phyloP scores from a whole-genome alignment of 2,888 invertebrate genomes.

The Rhagonycha fulva region DNA sequence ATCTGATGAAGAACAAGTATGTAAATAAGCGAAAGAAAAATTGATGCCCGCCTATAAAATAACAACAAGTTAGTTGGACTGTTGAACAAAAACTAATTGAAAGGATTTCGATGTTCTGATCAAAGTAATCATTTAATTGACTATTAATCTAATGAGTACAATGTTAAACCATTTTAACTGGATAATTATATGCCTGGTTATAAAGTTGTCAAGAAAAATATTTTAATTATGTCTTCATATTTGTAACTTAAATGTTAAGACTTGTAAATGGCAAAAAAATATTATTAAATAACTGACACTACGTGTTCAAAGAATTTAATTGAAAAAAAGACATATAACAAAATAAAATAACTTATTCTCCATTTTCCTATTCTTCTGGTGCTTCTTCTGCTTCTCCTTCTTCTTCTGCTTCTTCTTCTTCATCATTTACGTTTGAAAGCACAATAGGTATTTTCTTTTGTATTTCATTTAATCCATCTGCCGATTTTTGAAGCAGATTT shows the following conservation, averaged over 20 bases:
- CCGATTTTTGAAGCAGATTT: conserved; percentile 55
- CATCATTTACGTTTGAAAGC: neutral
- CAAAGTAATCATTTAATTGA: conserved; percentile 38
- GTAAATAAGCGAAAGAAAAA: conserved; percentile 39
- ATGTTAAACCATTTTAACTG: conserved; percentile 16
- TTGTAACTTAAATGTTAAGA: neutral
- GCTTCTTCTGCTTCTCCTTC: too few relatives aligned
- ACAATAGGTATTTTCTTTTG: conserved; percentile 46
- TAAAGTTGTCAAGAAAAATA: conserved; percentile 10
- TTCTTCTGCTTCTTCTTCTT: neutral
- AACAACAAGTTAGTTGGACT: conserved; percentile 26
- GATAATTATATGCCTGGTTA: conserved; percentile 7
- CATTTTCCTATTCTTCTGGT: too few relatives aligned
- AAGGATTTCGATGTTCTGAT: conserved; percentile 40
- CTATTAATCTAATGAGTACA: conserved; percentile 37
- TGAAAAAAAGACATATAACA: neutral
- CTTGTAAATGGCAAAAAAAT: neutral
- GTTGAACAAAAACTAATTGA: conserved; percentile 41
- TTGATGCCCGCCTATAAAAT: conserved; percentile 37
- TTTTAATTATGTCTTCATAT: conserved; percentile 4
- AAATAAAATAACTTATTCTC: neutral
- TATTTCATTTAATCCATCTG: conserved; percentile 54
- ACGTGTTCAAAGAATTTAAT: neutral
- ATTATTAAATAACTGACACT: neutral
- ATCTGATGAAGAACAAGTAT: conserved; percentile 40